Base-by-base conservation (phyloP, 2,113 vertebrate species). In the Aegotheles bennettii region DNA sequence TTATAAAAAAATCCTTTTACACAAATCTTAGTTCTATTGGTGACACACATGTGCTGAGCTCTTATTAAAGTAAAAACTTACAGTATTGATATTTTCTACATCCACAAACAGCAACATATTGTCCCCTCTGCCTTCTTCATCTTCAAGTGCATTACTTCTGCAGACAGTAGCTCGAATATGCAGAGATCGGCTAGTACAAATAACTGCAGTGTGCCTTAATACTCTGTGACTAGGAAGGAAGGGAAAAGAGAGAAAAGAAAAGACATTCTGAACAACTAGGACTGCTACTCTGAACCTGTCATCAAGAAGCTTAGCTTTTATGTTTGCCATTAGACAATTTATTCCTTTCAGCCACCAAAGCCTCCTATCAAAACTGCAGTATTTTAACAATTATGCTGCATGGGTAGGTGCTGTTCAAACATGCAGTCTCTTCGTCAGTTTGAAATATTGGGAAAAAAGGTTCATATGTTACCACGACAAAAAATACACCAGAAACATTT, bases 101-200 rank as follows among this genome's bases (percentile, higher is more conserved):
- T 99, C 99, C 68, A 99, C 98, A 84, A 99, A 99, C 73, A 99
- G 98, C 71, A 99, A 96, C 96, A 99, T 98, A 93, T 98, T 98
- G 90, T 97, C 97, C 54, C 98, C 98, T 96, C 95, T 95, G 85
- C 98, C 97, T 84, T 97, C 98, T 74, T 97, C 97, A 91, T 98
- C 98, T 57, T 98, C 98, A 81, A 99, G 97, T n/a, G 98, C 98
- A 88, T 99, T 99, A 97, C 99, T 99, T 95, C 98, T 98, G 93
- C 98, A 98, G 29, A 98, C 98, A 6, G 98, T 99, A 25, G 99
- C 99, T 88, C 98, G 98, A 13, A 99, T 97, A 56, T 98, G 99
- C 92, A 99, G 97, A 71, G 99, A 99, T 16, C 99, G 98, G 71
- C 99, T 99, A 42, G 99, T 99, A 76, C 99, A 99, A 97, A 99